Percentiles rank a stretch among this genome's conserved stretches.
Evolutionary conservation across 2,888 invertebrate species (phyloP).

Genomic region (Amblyjoppa proteus): DNA sequence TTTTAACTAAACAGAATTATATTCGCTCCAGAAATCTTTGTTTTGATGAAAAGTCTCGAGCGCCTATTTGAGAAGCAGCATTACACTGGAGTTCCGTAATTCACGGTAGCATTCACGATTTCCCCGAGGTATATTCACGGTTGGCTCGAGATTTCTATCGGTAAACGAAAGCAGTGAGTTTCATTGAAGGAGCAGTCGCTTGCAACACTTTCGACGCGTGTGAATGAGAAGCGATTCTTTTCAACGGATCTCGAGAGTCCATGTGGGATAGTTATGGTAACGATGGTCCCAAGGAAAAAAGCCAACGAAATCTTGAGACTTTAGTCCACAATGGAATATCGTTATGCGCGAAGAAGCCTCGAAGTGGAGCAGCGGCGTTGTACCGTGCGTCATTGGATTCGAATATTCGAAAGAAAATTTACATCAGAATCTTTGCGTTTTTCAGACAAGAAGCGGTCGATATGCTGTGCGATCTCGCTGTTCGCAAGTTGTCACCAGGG

Average conservation of each 20-base stretch:
- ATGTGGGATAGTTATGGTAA: constrained; percentile 40
- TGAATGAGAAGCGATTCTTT: constrained; percentile 53
- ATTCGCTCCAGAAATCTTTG: background rate
- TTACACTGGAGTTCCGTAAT: constrained; percentile 32
- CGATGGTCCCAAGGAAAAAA: constrained; percentile 9
- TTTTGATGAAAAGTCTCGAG: background rate
- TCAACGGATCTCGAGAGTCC: constrained; percentile 13
- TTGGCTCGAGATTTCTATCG: constrained; percentile 47
- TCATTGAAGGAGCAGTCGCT: constrained; percentile 44
- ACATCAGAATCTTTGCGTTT: constrained; percentile 50
- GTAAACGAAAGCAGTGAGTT: constrained; percentile 40
- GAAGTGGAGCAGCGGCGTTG: constrained; percentile 17
- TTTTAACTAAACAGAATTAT: background rate
- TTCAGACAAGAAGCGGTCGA: constrained; percentile 93
- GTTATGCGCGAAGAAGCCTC: constrained; percentile 17
- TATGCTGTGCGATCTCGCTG: constrained; percentile 93
- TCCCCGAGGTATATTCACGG: constrained; percentile 19
- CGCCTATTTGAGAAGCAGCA: background rate
- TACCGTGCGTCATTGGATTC: background rate
- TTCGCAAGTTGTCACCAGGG: constrained; percentile 90
- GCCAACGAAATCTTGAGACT: constrained; percentile 36
- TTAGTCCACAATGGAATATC: constrained; percentile 53
- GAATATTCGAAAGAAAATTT: constrained; percentile 9
- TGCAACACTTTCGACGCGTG: constrained; percentile 32
- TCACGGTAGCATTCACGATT: constrained; percentile 24